Base-by-base conservation (phyloP, 1,140 invertebrate genomes). In the Drosophila burlai region DNA sequence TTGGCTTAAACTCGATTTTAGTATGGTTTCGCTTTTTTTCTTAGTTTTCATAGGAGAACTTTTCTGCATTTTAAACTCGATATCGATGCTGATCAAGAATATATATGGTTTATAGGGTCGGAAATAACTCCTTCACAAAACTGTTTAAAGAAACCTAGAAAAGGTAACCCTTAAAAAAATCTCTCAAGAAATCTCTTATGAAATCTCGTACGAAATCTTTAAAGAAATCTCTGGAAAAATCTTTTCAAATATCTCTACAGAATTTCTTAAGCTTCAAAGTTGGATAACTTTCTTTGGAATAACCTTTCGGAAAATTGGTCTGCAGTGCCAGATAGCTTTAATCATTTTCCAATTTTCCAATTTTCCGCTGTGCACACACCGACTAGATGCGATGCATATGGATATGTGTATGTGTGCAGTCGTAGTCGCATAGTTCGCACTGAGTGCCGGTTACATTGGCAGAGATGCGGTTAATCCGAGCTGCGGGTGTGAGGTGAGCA, bases 401-500 rank as follows among this genome's bases (percentile, higher is more conserved):
- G 43, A 49, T 38, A 38, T 16, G 13, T 34, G 16, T 16, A 18
- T 34, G 16, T 9, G 4, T 36, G 34, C 34, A 62, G 18, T 55
- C 46, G 47, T 38, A 62, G 55, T 43, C 26, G 38, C 36, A 61
- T 21, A 62, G 57, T 62, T 60, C 61, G 34, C 60, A 21, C 60
- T 38, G 43, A 47, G 60, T 65, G 65, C 43, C 64, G 49, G 26
- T 64, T 57, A 75, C 73, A 75, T 75, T 75, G 52, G 54, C 61
- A 59, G 62, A 43, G 54, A 49, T 77, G 75, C 29, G 63, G 63
- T 68, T 77, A 77, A 77, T 77, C 50, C 63, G 38, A 45, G 49
- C 52, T 47, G 49, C 31, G 50, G 45, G 43, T n/a, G 31, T 8
- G 4, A 38, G 16, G 34, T 16, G 40, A 3, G 3, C 2, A 1